phyloP scores from a whole-genome alignment of 2,797 vertebrate genomes.

The Coregonus sp. region DNA sequence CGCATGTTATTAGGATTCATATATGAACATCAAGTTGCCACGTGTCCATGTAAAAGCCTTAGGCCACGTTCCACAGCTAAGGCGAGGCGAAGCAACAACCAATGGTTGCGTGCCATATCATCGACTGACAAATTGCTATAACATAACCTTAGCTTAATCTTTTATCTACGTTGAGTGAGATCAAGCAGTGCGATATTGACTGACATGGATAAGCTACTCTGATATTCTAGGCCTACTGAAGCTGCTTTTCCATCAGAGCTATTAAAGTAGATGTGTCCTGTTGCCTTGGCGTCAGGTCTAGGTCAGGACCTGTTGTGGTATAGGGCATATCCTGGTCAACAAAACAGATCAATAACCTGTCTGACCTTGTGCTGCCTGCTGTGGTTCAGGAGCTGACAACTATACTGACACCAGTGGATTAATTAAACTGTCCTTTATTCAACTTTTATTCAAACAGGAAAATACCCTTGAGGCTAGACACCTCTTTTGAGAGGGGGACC shows the following conservation, averaged over 20 bases:
- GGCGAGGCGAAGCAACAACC: no score
- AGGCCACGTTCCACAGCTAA: no score
- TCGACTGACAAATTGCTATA: no score
- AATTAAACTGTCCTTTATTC: not conserved
- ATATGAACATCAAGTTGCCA: not conserved
- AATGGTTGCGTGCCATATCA: no score
- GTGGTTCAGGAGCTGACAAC: not conserved
- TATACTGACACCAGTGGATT: not conserved
- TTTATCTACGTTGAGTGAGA: not conserved
- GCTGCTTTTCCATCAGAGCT: not conserved
- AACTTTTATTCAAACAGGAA: not conserved
- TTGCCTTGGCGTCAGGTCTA: not conserved
- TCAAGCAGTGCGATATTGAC: not conserved
- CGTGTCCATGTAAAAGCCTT: not conserved
- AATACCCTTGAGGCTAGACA: not conserved
- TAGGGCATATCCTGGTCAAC: not conserved
- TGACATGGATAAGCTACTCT: not conserved
- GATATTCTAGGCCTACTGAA: not conserved
- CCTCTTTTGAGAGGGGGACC: not conserved
- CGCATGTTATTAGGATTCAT: not conserved
- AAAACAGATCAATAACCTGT: not conserved
- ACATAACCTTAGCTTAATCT: not conserved
- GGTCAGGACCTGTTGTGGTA: not conserved
- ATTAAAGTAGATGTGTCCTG: not conserved
- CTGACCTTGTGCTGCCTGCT: not conserved